Evolutionary conservation across 2,113 vertebrate genomes (phyloP).

Genomic region (Mormyrus iriodes): DNA sequence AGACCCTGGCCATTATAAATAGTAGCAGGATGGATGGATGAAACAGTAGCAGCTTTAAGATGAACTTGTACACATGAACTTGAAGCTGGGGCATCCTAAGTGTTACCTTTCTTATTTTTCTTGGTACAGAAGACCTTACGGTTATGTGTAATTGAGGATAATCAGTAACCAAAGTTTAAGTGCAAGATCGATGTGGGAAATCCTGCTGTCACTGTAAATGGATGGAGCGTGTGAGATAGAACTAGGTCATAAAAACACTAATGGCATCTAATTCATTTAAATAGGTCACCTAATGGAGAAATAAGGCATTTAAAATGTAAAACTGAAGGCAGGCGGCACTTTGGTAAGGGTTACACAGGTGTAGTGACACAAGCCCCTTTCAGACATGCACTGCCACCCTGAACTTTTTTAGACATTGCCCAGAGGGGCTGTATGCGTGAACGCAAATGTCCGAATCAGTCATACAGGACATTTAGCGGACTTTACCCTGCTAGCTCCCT

Average conservation of each 20-base stretch:
- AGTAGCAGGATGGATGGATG: not conserved
- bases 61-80: not conserved
- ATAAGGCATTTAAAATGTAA: constrained; percentile 70
- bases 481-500: not conserved
- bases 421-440: not conserved
- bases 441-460: not conserved
- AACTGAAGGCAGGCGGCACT: constrained; percentile 66
- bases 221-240: constrained; percentile 59
- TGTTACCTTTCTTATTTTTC: constrained; percentile 35
- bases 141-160: constrained; percentile 58
- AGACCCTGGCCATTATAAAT: not conserved
- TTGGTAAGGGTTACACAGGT: constrained; percentile 65
- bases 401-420: not conserved
- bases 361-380: constrained; percentile 43
- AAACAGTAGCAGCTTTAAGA: not conserved
- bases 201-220: constrained; percentile 63
- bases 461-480: not conserved
- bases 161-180: constrained; percentile 5
- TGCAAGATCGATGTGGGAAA: not conserved
- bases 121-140: constrained; percentile 49
- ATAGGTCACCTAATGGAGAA: constrained; percentile 71
- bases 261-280: constrained; percentile 74
- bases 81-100: not conserved
- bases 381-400: not conserved
- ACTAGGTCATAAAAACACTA: constrained; percentile 71